phyloP scores from a whole-genome alignment of 1,140 invertebrate genomes.

The Ostrea edulis region DNA sequence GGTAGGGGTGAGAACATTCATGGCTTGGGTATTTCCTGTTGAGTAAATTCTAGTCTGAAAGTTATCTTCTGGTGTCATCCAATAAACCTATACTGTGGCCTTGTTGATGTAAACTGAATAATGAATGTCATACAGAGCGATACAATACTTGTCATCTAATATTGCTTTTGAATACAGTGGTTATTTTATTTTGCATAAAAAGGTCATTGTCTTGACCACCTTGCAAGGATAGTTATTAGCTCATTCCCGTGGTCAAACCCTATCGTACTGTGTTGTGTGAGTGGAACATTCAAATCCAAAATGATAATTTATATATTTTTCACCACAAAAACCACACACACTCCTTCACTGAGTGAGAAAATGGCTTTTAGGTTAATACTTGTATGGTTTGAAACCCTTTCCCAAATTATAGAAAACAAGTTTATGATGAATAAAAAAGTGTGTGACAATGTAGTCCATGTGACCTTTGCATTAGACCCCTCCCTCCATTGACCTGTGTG shows the following conservation, averaged over 20 bases:
- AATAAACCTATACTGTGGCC: background rate
- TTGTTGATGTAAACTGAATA: background rate
- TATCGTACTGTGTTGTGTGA: too few species aligned
- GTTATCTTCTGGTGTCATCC: conserved; percentile 21
- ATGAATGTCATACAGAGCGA: background rate
- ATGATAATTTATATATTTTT: too few species aligned
- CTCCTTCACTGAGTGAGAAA: background rate
- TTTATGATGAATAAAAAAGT: too few species aligned
- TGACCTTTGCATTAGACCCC: too few species aligned
- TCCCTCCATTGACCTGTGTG: background rate
- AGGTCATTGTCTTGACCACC: background rate
- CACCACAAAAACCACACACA: too few species aligned
- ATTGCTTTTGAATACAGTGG: background rate
- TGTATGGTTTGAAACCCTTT: background rate
- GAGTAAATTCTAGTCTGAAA: conserved; percentile 20
- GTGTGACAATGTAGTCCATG: background rate
- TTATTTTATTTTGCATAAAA: background rate
- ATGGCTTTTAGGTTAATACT: background rate
- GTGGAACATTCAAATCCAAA: too few species aligned
- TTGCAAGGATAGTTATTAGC: background rate
- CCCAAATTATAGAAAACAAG: too few species aligned
- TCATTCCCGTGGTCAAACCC: too few species aligned
- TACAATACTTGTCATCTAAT: background rate
- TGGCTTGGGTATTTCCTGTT: background rate
- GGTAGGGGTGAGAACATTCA: background rate